These are phyloP conservation scores for Chaenogobius annularis DNA, from an alignment of 2,113 vertebrate species.

Conservation along the genomic window DNA sequence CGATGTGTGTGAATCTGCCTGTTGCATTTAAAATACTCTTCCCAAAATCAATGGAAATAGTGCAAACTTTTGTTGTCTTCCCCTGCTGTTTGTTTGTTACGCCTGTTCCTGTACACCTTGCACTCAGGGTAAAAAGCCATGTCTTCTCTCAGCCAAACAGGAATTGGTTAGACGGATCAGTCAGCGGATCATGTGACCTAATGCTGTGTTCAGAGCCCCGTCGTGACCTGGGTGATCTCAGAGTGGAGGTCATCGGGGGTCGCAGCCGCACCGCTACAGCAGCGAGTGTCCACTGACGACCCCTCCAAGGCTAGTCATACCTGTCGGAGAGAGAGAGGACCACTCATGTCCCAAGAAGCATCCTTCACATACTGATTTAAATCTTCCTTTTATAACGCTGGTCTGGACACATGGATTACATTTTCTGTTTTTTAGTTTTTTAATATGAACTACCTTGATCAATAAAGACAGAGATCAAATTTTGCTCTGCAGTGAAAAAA, in stretches of 20 bases:
- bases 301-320: conserved; percentile 94
- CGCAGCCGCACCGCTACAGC: conserved; percentile 38
- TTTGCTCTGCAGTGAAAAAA: too few species aligned
- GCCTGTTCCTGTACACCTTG: background rate
- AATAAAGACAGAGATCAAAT: too few species aligned
- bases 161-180: background rate
- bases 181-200: conserved; percentile 1
- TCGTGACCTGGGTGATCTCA: conserved; percentile 82
- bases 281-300: conserved; percentile 81
- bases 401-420: background rate
- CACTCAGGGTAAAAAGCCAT: conserved; percentile 10
- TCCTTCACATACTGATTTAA: too few species aligned
- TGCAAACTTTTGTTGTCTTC: background rate
- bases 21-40: background rate
- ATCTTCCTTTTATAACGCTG: too few species aligned
- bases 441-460: too few species aligned
- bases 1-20: background rate
- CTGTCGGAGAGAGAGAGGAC: conserved; percentile 63
- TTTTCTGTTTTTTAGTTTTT: too few species aligned
- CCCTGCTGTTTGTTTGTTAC: background rate
- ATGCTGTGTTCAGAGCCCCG: conserved; percentile 63
- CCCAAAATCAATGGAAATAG: conserved; percentile 6
- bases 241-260: conserved; percentile 82
- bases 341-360: too few species aligned
- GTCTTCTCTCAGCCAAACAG: conserved; percentile 14